Conservation (phyloP, 2,888 invertebrate species). For the Marasmarcha lunaedactyla region DNA sequence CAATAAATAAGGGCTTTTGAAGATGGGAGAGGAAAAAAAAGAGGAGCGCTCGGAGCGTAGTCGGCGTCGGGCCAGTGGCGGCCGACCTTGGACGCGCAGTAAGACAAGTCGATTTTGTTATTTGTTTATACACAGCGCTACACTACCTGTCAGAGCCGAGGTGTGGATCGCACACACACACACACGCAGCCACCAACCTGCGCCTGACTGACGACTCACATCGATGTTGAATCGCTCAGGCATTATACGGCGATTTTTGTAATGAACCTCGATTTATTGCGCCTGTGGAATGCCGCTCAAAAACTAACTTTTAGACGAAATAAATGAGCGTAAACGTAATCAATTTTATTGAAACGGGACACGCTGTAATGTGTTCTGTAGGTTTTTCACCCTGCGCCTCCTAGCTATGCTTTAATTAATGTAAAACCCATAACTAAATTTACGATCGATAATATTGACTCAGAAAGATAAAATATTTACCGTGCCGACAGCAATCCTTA, state of each 20-base stretch:
- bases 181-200: conserved; percentile 16
- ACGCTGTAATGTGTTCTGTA: conserved; percentile 21
- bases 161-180: conserved; percentile 23
- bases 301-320: conserved; percentile 34
- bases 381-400: too few species aligned
- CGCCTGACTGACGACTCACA: background rate
- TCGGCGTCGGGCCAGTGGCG: conserved; percentile 27
- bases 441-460: conserved; percentile 27
- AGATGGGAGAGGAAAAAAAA: conserved; percentile 41
- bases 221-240: conserved; percentile 47
- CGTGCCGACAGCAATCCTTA: too few species aligned
- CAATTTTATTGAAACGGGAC: conserved; percentile 41
- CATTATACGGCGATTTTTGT: conserved; percentile 63
- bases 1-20: conserved; percentile 64
- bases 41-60: conserved; percentile 23
- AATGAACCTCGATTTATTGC: conserved; percentile 62
- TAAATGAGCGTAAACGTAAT: conserved; percentile 44
- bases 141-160: conserved; percentile 53
- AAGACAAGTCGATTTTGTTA: conserved; percentile 68
- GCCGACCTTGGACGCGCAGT: conserved; percentile 59
- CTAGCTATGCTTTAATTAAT: conserved; percentile 26
- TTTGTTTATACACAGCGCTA: conserved; percentile 61
- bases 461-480: too few species aligned
- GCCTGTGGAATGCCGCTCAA: conserved; percentile 43
- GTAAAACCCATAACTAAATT: conserved; percentile 36